Percentiles rank a stretch among this genome's conserved stretches.
These are phyloP conservation scores for Tipula lateralis DNA, from an alignment of 2,888 invertebrate species.

Conservation along the genomic window DNA sequence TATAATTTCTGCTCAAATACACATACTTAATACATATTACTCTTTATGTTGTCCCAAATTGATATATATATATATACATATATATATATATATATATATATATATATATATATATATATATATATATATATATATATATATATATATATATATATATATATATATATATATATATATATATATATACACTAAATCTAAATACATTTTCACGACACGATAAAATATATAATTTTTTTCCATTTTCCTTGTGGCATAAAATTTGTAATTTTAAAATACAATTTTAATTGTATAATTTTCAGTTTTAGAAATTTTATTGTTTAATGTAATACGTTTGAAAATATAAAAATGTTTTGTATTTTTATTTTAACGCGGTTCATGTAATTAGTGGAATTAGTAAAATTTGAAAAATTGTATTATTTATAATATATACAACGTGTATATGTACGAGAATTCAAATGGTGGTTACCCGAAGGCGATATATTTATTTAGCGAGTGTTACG, in stretches of 20 bases:
- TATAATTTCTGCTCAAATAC: not conserved
- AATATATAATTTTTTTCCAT: not conserved
- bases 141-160: not conserved
- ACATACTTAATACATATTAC: not conserved
- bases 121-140: not conserved
- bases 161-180: not conserved
- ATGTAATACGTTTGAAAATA: not conserved
- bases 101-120: not conserved
- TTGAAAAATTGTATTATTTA: not conserved
- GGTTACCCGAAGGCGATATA: not conserved
- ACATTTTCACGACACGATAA: not conserved
- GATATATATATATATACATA: not conserved
- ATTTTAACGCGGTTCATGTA: not conserved
- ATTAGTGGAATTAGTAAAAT: not conserved
- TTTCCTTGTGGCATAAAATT: slow-evolving; percentile 11
- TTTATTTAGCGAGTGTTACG: not conserved
- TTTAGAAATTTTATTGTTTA: not conserved
- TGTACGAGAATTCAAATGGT: not conserved
- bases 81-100: too few relatives aligned
- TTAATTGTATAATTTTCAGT: not conserved
- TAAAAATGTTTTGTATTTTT: not conserved
- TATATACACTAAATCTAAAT: not conserved
- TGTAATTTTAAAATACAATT: not conserved
- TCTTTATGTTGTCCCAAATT: not conserved
- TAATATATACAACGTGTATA: not conserved